Conservation (phyloP, 2,888 invertebrate species). For the Melipona beecheii region DNA sequence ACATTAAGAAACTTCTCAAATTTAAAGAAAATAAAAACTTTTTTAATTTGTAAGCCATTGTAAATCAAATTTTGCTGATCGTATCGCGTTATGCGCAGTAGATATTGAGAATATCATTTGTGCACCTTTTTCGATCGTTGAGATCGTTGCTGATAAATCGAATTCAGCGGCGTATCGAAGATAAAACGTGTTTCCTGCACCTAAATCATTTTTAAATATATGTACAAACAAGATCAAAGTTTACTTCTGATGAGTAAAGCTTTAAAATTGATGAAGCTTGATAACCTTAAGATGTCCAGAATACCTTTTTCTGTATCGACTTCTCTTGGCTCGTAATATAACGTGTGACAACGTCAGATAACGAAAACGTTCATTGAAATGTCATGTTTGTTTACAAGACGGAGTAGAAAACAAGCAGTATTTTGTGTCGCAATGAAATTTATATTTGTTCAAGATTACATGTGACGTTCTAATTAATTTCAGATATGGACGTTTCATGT, state of each 20-base stretch:
- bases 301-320: neutral
- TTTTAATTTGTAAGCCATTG: neutral
- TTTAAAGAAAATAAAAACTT: neutral
- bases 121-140: constrained; percentile 22
- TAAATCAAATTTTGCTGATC: neutral
- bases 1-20: neutral
- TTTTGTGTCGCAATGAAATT: neutral
- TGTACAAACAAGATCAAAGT: neutral
- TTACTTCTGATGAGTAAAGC: neutral
- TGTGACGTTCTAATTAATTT: neutral
- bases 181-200: neutral
- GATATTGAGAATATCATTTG: neutral
- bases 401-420: neutral
- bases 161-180: neutral
- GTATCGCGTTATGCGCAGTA: neutral
- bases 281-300: constrained; percentile 8
- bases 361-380: constrained; percentile 1
- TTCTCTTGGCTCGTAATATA: neutral
- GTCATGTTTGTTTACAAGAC: constrained; percentile 3
- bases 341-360: too few species aligned
- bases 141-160: constrained; percentile 18
- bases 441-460: neutral
- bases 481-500: neutral
- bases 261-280: neutral
- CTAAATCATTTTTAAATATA: neutral